Evolutionary conservation across 2,888 invertebrate species (phyloP).

Genomic region (Drosophila nigritarsus): DNA sequence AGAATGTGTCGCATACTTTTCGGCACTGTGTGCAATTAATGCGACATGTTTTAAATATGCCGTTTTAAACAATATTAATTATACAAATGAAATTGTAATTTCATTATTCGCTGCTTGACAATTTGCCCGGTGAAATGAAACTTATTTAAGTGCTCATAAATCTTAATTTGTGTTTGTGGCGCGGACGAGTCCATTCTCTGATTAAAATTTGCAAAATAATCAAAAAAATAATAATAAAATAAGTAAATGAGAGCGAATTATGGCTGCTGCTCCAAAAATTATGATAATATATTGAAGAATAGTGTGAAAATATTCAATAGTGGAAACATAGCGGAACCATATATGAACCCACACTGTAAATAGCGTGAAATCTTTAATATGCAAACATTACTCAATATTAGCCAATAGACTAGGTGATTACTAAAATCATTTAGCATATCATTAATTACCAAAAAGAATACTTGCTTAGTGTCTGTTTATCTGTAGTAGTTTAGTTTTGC

Average conservation of each 20-base stretch:
- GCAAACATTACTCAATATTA: background rate
- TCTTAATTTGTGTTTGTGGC: slow-evolving; percentile 55
- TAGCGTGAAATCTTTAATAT: background rate
- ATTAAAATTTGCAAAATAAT: slow-evolving; percentile 34
- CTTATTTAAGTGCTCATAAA: slow-evolving; percentile 66
- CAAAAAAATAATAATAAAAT: background rate
- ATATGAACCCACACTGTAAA: background rate
- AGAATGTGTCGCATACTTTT: slow-evolving; percentile 30
- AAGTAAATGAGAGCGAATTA: background rate
- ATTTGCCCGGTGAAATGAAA: slow-evolving; percentile 53
- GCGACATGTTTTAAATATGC: slow-evolving; percentile 48
- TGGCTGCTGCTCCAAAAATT: background rate
- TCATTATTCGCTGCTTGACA: slow-evolving; percentile 61
- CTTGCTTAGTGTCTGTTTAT: background rate
- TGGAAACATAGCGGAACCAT: rapidly evolving
- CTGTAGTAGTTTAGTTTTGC: no score
- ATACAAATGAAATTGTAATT: slow-evolving; percentile 57
- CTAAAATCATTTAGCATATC: background rate
- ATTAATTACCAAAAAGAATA: background rate
- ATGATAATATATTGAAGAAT: background rate
- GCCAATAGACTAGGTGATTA: background rate
- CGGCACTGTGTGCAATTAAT: slow-evolving; percentile 25
- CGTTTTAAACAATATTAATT: slow-evolving; percentile 55
- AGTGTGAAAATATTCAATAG: background rate
- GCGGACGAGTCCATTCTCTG: slow-evolving; percentile 18